These are phyloP conservation scores for Rafetus swinhoei DNA, from an alignment of 2,113 vertebrate species.

Conservation along the genomic window DNA sequence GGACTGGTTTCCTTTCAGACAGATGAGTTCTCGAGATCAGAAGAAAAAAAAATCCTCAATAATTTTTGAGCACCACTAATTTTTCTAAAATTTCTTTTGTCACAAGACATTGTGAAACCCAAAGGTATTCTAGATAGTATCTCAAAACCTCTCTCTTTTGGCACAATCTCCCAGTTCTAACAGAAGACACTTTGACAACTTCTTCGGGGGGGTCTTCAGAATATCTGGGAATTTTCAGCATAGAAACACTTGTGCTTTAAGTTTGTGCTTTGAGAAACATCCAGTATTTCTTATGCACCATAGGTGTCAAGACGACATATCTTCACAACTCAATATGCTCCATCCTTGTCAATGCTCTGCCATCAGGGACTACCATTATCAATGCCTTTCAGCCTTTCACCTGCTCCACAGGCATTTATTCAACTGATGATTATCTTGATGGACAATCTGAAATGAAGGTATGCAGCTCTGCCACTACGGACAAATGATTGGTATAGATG, in stretches of 20 bases:
- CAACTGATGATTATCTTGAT: not conserved
- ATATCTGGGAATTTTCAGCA: not conserved
- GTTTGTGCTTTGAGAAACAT: not conserved
- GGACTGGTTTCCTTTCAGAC: not conserved
- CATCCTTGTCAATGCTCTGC: not conserved
- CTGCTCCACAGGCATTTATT: rapidly evolving
- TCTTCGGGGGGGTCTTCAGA: not conserved
- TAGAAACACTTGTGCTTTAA: not conserved
- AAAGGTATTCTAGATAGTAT: not conserved
- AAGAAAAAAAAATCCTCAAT: not conserved
- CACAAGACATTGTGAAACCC: not conserved
- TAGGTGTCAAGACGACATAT: not conserved
- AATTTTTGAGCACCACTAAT: not conserved
- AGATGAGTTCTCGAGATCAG: not conserved
- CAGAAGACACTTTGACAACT: not conserved
- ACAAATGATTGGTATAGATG: not conserved
- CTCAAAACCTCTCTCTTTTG: not conserved
- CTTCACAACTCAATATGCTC: not conserved
- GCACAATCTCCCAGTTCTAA: not conserved
- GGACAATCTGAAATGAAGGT: not conserved
- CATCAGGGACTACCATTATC: not conserved
- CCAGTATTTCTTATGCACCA: not conserved
- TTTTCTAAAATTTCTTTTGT: not conserved
- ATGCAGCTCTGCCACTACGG: not conserved
- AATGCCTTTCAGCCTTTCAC: not conserved